A percentile compares a stretch with the other conserved stretches of the same genome.
These are phyloP conservation scores for Agrochola circellaris DNA, from an alignment of 2,888 invertebrate species.

Conservation along the genomic window DNA sequence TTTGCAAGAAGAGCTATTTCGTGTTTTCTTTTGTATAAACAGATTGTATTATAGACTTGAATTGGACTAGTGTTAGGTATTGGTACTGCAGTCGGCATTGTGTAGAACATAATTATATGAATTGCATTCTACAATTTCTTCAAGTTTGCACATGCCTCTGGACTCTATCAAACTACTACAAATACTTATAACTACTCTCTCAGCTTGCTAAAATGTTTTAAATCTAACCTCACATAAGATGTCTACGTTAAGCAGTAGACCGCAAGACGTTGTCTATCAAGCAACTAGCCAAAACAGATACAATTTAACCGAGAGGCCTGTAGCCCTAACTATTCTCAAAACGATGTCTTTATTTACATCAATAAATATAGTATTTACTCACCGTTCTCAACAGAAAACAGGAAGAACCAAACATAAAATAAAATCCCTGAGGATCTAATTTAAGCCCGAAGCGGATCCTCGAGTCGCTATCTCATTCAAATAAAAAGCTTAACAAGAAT, in stretches of 20 bases:
- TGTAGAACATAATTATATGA: background rate
- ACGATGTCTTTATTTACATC: constrained; percentile 36
- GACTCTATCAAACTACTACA: background rate
- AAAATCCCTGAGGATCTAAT: constrained; percentile 61
- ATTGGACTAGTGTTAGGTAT: background rate
- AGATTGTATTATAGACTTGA: too few species aligned
- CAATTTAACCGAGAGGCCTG: background rate
- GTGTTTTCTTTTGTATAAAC: background rate
- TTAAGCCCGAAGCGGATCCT: constrained; percentile 51
- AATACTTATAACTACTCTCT: background rate
- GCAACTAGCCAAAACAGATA: background rate
- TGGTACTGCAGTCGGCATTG: background rate
- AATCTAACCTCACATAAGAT: background rate
- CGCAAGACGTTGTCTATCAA: background rate
- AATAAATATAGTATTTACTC: constrained; percentile 41
- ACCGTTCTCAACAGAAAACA: constrained; percentile 31
- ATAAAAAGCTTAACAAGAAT: constrained; percentile 65
- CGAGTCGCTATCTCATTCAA: constrained; percentile 49
- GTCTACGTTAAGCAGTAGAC: background rate
- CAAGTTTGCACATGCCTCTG: background rate
- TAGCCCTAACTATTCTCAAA: background rate
- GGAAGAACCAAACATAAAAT: constrained; percentile 53
- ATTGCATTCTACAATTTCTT: background rate
- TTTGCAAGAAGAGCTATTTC: background rate
- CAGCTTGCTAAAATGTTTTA: background rate